These are phyloP conservation scores for Nephrotoma guestfalica DNA, from an alignment of 2,888 invertebrate species.

Conservation along the genomic window DNA sequence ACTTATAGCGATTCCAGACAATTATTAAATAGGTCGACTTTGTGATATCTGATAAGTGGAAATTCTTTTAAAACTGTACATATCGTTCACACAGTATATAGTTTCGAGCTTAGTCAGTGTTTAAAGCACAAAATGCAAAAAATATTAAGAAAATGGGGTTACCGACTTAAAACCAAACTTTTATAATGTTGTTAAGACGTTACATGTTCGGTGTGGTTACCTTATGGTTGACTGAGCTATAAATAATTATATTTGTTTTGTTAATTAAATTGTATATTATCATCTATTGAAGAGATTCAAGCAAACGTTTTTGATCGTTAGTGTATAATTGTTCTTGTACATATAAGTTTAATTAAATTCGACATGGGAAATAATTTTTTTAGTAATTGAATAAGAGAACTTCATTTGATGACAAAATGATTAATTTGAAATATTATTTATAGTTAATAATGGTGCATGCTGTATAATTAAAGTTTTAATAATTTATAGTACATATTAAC, in stretches of 20 bases:
- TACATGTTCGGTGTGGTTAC: background rate
- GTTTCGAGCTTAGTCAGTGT: background rate
- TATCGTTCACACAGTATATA: background rate
- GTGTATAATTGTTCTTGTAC: background rate
- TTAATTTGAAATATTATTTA: too few relatives aligned
- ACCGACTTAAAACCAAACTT: background rate
- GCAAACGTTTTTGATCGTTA: background rate
- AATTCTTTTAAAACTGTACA: background rate
- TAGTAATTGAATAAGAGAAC: background rate
- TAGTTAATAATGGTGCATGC: too few relatives aligned
- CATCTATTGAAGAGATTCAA: background rate
- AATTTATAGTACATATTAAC: too few relatives aligned
- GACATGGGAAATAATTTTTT: background rate
- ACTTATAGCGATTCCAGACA: background rate
- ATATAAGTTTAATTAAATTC: background rate
- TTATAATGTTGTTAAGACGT: too few relatives aligned
- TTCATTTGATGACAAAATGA: too few relatives aligned
- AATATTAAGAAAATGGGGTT: background rate
- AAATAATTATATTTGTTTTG: background rate
- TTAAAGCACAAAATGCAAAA: background rate
- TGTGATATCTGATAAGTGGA: background rate
- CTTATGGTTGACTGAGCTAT: background rate
- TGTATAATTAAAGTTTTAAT: too few relatives aligned
- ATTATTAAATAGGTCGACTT: background rate
- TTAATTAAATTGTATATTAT: background rate